These are phyloP conservation scores for Gastrophysa polygoni DNA, from an alignment of 2,888 invertebrate genomes.

Conservation along the genomic window DNA sequence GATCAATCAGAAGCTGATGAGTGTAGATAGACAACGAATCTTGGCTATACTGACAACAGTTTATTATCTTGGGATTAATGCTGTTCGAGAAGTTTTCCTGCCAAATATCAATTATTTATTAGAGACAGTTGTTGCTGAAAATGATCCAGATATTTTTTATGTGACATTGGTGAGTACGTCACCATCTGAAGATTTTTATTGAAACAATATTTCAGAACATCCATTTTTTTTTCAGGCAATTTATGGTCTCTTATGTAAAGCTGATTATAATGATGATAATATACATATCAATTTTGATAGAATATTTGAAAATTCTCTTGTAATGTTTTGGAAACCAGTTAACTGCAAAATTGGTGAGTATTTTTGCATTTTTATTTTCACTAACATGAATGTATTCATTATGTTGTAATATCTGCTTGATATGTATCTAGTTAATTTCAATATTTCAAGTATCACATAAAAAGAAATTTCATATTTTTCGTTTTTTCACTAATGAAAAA, in stretches of 20 bases:
- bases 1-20: constrained; percentile 47
- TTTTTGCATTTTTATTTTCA: background rate
- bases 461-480: no score
- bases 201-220: background rate
- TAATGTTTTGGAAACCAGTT: background rate
- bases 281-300: background rate
- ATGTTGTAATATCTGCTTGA: no score
- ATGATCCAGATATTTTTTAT: constrained; percentile 39
- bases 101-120: constrained; percentile 48
- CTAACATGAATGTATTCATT: no score
- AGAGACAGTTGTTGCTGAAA: constrained; percentile 29
- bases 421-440: no score
- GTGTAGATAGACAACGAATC: constrained; percentile 40
- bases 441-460: no score
- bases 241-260: background rate
- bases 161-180: constrained; percentile 47
- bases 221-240: constrained; percentile 15
- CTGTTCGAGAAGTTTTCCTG: constrained; percentile 46
- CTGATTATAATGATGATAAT: background rate
- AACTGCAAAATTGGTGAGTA: background rate
- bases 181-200: no score
- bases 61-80: constrained; percentile 51
- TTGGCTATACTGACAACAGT: constrained; percentile 48
- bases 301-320: background rate
- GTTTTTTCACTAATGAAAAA: no score